Base-by-base conservation (phyloP, 2,797 vertebrate genomes). In the Dendrocincla fuliginosa region DNA sequence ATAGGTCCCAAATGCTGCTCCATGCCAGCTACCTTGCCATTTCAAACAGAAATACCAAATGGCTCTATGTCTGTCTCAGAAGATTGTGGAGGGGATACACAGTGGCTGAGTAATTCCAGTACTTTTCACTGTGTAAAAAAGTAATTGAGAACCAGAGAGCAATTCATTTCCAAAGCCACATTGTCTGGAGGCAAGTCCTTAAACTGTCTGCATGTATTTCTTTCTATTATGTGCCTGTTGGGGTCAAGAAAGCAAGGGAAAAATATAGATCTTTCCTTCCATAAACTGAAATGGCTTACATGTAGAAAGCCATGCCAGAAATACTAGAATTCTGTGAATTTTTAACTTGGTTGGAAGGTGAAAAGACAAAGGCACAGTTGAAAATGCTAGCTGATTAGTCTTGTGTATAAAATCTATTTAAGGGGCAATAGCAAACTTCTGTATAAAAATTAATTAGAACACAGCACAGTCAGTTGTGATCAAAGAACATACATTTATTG, bases 381-480 rank as follows among this genome's bases (percentile, higher is more conserved):
- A 92, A 96, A 95, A 93, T 69, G 57, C 59, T 90, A 39, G 44
- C 74, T 84, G 96, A 59, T 93, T 95, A 95, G 89, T 96, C 87
- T 95, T 95, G 87, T 95, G 94, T 96, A 56, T 81, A 90, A 95
- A 93, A 94, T 90, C 80, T 85, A 73, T 96, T 91, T 73, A 90
- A 76, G 67, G 13, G 39, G 89, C 87, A 94, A 86, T 93, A 91
- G 78, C 67, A 80, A 88, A 86, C 80, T 95, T 95, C 85, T 96
- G 89, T 95, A 93, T 90, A 82, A 89, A 96, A 96, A 97, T 96
- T 96, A 96, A 96, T 97, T 96, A 96, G 89, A 95, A n/a, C 63
- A 69, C 52, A 86, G 83, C 77, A 84, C 73, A 91, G 76, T 93
- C 89, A 95, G 63, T 93, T 79, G 83, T 94, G 95, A 96, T 97